Conservation (phyloP, 2,113 vertebrate genomes). For the Pheucticus melanocephalus region DNA sequence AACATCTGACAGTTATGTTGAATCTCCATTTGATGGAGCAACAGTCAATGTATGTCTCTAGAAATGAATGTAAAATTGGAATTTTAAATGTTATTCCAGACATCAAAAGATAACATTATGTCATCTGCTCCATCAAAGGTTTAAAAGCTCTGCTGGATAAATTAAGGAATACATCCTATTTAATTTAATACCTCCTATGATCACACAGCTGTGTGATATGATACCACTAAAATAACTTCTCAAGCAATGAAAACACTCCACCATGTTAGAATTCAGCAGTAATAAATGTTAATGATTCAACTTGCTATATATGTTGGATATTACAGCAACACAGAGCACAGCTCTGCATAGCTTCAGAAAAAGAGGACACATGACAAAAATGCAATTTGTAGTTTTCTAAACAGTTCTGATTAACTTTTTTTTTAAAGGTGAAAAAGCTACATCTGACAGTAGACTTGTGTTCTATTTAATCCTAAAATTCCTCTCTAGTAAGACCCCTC, state of each 20-base stretch:
- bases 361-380: neutral
- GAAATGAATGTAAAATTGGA: neutral
- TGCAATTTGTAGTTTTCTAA: neutral
- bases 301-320: neutral
- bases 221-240: conserved; percentile 15
- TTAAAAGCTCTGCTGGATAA: neutral
- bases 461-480: neutral
- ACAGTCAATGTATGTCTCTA: neutral
- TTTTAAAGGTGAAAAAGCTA: neutral
- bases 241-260: neutral
- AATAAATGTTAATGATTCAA: neutral
- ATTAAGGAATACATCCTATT: neutral
- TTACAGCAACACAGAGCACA: neutral
- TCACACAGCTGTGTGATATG: conserved; percentile 15
- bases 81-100: conserved; percentile 27
- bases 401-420: neutral
- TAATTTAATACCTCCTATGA: conserved; percentile 4
- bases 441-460: neutral
- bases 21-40: neutral
- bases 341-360: neutral
- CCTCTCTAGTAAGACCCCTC: neutral
- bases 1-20: neutral
- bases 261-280: neutral
- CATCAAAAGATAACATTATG: neutral
- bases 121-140: neutral